Percentiles rank a stretch among this genome's conserved stretches.
These are phyloP conservation scores for Pseudocheirus occidentalis DNA, from an alignment of 2,797 vertebrate species.

Conservation along the genomic window DNA sequence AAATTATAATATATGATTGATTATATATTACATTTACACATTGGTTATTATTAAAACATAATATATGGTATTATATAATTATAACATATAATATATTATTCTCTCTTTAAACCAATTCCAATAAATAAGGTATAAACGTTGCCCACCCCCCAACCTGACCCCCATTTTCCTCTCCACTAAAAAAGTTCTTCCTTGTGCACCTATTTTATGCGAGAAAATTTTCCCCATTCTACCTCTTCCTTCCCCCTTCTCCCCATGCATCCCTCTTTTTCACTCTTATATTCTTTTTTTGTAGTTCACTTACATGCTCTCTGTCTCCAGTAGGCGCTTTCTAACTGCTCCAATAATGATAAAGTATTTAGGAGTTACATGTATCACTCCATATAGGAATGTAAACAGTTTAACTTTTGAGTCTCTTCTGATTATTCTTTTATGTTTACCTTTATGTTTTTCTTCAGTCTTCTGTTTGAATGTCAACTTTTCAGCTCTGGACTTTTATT, in stretches of 20 bases:
- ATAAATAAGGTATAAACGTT: background rate
- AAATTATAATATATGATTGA: too few species aligned
- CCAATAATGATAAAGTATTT: background rate
- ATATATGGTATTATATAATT: too few species aligned
- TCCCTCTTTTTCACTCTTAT: background rate
- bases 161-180: background rate
- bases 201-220: background rate
- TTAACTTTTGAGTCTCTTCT: background rate
- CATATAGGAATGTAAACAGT: background rate
- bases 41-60: too few species aligned
- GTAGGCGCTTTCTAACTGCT: background rate
- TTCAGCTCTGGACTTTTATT: background rate
- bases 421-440: background rate
- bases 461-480: background rate
- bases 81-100: background rate
- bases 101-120: background rate
- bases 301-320: background rate
- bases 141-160: background rate
- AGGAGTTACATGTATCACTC: background rate
- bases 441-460: background rate
- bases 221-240: background rate
- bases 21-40: too few species aligned
- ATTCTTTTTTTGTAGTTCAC: background rate
- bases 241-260: background rate
- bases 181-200: background rate